phyloP scores from a whole-genome alignment of 2,113 vertebrate genomes.

The Pygoscelis antarcticus region DNA sequence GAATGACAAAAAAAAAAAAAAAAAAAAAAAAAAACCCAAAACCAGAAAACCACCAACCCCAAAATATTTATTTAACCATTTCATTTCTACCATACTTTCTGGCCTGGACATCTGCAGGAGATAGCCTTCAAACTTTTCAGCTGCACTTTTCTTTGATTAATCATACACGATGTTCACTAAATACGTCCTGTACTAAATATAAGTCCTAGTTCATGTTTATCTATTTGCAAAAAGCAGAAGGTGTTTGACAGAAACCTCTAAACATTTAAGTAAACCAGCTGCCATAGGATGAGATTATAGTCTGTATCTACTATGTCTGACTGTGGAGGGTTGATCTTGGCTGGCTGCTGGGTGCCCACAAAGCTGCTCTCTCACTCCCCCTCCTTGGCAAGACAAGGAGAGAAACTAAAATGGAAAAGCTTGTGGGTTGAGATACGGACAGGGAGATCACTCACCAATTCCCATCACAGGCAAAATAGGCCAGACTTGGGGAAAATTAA shows the following conservation, averaged over 20 bases:
- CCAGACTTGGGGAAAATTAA: not conserved
- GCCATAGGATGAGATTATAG: not conserved
- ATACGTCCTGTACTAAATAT: not conserved
- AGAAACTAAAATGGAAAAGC: not conserved
- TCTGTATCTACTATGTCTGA: not conserved
- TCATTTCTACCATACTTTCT: not conserved
- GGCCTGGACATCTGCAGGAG: not conserved
- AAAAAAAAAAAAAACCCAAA: too few species aligned
- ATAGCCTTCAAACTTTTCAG: not conserved
- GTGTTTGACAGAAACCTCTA: not conserved
- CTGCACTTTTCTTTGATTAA: not conserved
- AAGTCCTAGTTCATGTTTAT: not conserved
- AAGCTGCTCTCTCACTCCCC: not conserved
- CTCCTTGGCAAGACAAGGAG: not conserved
- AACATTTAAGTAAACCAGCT: not conserved
- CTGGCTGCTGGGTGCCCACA: not conserved
- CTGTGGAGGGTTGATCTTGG: not conserved
- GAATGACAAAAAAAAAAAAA: not conserved
- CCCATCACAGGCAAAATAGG: not conserved
- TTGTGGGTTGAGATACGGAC: not conserved
- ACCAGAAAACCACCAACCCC: not conserved
- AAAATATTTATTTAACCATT: not conserved
- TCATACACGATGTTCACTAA: not conserved
- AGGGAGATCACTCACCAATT: not conserved
- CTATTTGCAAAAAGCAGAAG: not conserved